phyloP scores from a whole-genome alignment of 1,140 invertebrate genomes.

The Agraylea sexmaculata region DNA sequence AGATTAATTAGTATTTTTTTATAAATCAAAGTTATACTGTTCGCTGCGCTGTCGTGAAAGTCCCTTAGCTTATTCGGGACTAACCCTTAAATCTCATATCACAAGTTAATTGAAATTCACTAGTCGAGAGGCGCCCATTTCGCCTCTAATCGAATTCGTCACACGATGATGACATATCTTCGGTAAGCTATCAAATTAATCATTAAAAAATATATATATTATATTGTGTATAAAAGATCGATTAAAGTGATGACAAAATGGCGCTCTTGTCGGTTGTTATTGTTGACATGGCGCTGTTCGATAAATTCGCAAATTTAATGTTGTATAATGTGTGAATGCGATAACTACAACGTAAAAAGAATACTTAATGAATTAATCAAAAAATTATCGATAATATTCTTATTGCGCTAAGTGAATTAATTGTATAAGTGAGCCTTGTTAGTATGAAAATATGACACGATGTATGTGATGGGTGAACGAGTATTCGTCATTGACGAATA shows the following conservation, averaged over 20 bases:
- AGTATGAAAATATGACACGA: neutral
- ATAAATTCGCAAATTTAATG: too few relatives aligned
- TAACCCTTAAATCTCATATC: too few relatives aligned
- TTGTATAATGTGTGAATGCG: neutral
- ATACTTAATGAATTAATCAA: slow-evolving; percentile 7
- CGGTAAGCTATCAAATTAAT: neutral
- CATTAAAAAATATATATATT: too few relatives aligned
- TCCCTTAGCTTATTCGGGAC: too few relatives aligned
- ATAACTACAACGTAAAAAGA: neutral
- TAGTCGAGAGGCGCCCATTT: neutral
- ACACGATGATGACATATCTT: neutral
- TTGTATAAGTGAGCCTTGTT: neutral
- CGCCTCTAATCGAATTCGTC: too few relatives aligned
- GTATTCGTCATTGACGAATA: slow-evolving; percentile 1
- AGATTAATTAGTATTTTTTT: slow-evolving; percentile 11
- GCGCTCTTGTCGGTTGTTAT: too few relatives aligned
- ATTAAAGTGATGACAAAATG: slow-evolving; percentile 2
- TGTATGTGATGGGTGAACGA: neutral
- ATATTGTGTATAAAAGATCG: too few relatives aligned
- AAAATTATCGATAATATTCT: slow-evolving; percentile 5
- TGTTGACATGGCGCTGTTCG: too few relatives aligned
- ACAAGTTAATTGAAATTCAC: slow-evolving; percentile 5
- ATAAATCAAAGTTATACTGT: slow-evolving; percentile 15
- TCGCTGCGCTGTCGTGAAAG: too few relatives aligned
- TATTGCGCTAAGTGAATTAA: slow-evolving; percentile 1